Conservation (phyloP, 2,113 vertebrate genomes). For the Atlantisia rogersi region DNA sequence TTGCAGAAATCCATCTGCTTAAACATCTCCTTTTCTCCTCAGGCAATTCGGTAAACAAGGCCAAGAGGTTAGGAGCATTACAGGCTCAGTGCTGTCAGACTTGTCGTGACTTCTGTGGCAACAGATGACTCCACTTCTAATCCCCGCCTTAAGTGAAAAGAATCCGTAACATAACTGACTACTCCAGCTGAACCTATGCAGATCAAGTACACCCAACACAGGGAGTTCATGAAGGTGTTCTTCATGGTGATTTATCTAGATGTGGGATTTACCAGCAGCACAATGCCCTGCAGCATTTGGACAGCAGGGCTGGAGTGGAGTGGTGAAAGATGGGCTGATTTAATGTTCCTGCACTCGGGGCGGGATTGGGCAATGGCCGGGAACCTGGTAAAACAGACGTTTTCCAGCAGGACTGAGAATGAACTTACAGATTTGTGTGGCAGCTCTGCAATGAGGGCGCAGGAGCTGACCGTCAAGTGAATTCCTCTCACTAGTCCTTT, state of each 20-base stretch:
- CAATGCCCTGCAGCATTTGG: background rate
- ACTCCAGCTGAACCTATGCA: background rate
- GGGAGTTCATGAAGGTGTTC: background rate
- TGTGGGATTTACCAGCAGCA: background rate
- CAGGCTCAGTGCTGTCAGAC: background rate
- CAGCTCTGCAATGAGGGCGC: background rate
- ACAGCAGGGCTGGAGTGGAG: accelerated
- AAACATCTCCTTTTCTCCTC: background rate
- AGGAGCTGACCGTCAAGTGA: background rate
- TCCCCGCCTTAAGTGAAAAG: background rate
- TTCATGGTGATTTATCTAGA: background rate
- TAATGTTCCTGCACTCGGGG: accelerated
- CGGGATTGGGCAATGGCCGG: background rate
- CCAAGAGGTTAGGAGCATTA: background rate
- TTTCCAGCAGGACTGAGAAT: background rate
- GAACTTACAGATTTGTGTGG: background rate
- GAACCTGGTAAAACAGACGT: background rate
- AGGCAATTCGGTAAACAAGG: background rate
- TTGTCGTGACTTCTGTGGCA: background rate
- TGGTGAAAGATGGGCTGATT: background rate
- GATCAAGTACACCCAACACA: background rate
- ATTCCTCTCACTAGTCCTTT: background rate
- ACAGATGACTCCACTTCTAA: background rate
- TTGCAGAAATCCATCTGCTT: background rate
- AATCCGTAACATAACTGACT: background rate